phyloP scores from a whole-genome alignment of 2,113 vertebrate species.

The Climacteris rufus region DNA sequence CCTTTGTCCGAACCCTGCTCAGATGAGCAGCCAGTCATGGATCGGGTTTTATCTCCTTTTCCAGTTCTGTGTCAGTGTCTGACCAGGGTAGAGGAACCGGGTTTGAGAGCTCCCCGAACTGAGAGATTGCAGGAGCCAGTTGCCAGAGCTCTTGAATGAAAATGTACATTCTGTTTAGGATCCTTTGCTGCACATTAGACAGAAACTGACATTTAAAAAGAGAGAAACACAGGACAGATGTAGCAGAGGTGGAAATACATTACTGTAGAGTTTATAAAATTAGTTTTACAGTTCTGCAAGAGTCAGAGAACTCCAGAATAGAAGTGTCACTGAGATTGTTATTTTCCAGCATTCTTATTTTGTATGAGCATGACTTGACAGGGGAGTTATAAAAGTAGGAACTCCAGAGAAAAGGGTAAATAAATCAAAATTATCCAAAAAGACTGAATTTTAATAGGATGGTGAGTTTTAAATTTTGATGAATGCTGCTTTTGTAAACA shows the following conservation, averaged over 20 bases:
- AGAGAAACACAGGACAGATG: not conserved
- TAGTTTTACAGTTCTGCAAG: not conserved
- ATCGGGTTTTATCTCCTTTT: not conserved
- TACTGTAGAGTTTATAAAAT: not conserved
- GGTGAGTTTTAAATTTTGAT: not conserved
- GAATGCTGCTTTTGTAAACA: not conserved
- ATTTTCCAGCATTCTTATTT: not conserved
- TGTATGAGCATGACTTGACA: not conserved
- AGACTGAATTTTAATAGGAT: not conserved
- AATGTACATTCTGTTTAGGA: not conserved
- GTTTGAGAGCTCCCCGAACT: not conserved
- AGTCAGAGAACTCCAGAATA: not conserved
- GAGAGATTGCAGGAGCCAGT: not conserved
- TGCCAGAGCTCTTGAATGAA: not conserved
- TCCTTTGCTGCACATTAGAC: not conserved
- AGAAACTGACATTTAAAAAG: not conserved
- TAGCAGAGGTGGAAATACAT: not conserved
- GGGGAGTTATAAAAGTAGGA: not conserved
- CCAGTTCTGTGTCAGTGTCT: not conserved
- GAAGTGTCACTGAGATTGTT: not conserved
- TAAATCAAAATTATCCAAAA: not conserved
- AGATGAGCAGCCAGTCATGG: not conserved
- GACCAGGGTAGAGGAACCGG: not conserved
- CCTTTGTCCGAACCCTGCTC: slow-evolving; percentile 26
- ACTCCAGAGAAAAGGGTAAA: not conserved